Conservation (phyloP, 2,113 vertebrate species). For the Syngnathus typhle region DNA sequence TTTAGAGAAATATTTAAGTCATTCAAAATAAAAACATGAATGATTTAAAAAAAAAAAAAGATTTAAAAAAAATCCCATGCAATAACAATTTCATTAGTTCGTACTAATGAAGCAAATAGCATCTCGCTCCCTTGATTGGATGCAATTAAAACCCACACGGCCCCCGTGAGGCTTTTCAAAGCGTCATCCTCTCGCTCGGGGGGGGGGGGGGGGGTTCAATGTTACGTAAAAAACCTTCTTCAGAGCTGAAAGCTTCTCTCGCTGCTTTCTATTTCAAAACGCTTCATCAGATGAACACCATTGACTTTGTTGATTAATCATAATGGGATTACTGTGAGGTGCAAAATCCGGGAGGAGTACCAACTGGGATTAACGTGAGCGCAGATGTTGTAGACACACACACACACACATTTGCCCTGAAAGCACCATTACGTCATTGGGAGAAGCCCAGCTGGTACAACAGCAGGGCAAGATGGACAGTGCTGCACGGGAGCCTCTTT, state of each 20-base stretch:
- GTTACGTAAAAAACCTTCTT: not conserved
- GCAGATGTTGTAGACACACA: not conserved
- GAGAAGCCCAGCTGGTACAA: constrained; percentile 5
- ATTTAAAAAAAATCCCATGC: not conserved
- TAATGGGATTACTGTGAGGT: not conserved
- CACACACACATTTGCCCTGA: not conserved
- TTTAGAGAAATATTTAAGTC: too few species aligned
- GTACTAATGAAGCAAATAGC: not conserved
- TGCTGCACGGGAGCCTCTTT: not conserved
- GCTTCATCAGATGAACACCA: not conserved
- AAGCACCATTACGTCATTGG: not conserved
- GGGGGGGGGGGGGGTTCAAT: not conserved
- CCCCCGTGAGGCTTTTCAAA: not conserved
- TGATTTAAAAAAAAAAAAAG: too few species aligned
- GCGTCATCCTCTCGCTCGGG: not conserved
- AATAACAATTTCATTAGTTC: not conserved
- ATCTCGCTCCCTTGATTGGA: not conserved
- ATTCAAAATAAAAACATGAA: too few species aligned
- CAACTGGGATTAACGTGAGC: not conserved
- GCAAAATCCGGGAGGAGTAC: not conserved
- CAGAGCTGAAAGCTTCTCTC: not conserved
- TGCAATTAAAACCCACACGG: not conserved
- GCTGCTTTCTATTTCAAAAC: not conserved
- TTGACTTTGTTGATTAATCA: not conserved
- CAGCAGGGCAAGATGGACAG: not conserved